Percentiles rank a stretch among this genome's conserved stretches.
Evolutionary conservation across 2,888 invertebrate genomes (phyloP).

Genomic region (Hymenopus coronatus): DNA sequence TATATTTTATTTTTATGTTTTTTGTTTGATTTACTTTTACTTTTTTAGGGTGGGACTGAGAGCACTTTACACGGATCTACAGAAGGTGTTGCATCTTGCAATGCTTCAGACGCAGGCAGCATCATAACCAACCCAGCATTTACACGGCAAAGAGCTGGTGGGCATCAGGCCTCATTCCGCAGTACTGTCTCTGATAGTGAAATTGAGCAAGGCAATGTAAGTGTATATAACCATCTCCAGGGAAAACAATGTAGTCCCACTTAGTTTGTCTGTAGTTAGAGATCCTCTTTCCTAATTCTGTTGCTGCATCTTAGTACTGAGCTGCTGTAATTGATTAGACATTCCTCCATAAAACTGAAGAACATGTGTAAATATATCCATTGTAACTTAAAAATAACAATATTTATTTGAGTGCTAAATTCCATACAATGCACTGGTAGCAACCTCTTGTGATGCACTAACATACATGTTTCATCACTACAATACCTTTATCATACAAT

Average conservation of each 20-base stretch:
- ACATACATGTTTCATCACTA: too few species aligned
- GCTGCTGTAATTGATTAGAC: too few species aligned
- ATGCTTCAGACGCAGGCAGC: slow-evolving; percentile 66
- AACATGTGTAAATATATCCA: too few species aligned
- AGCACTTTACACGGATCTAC: slow-evolving; percentile 31
- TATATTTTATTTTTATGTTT: background rate
- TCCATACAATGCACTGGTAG: too few species aligned
- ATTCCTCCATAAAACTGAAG: too few species aligned
- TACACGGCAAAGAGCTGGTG: slow-evolving; percentile 65
- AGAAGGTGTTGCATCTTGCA: slow-evolving; percentile 37
- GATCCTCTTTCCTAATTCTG: too few species aligned
- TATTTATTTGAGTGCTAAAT: too few species aligned
- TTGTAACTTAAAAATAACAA: too few species aligned
- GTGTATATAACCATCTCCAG: background rate
- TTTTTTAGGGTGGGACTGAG: slow-evolving; percentile 31
- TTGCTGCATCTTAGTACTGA: too few species aligned
- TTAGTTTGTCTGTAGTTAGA: background rate
- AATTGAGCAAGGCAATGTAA: slow-evolving; percentile 17
- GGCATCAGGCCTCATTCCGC: slow-evolving; percentile 72
- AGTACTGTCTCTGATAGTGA: slow-evolving; percentile 94
- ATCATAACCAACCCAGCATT: slow-evolving; percentile 78
- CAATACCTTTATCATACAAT: too few species aligned
- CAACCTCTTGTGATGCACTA: too few species aligned
- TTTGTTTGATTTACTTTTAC: background rate
- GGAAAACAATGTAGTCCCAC: background rate